Evolutionary conservation across 2,888 invertebrate genomes (phyloP), one percentile per base, ranked within the genome.

Genomic region (Lochmaea capreae): DNA sequence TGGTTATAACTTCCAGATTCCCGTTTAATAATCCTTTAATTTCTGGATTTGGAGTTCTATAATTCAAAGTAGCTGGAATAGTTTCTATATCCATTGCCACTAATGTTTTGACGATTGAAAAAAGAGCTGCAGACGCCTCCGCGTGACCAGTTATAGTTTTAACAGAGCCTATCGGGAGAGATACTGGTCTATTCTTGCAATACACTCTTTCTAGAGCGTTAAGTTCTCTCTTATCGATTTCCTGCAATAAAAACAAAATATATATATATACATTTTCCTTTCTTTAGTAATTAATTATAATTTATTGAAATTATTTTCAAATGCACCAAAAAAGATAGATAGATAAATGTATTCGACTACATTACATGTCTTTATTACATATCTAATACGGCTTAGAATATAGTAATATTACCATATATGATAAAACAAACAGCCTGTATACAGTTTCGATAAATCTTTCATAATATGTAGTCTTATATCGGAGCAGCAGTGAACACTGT

Each of bases 91-190:
- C 97, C 95, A 99, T 96, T 18, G 98, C 95, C 76, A 99, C 91
- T 42, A 99, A 85, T 62, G 96, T 91, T 88, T 98, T 98, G 14
- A 95, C 95, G 76, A 98, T 89, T 8, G 96, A 93, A 84, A 97
- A 95, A 43, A 98, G 89, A 22, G 96, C 96, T 49, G 95, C 93
- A 0, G 94, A 93, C 2, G 98, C 96, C 88, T 99, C 99, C 12
- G 97, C 93, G 86, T 99, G 99, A 1, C 99, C 99, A 93, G 98
- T 96, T 88, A 98, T 98, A 2, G 97, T 95, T 87, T 99, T 99
- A 0, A 98, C 95, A 0, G 98, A 97, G 9, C 99, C 99, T 80
- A 99, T 91, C 67, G 97, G 87, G 65, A 99, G 89, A 8, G 98
- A 97, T 16, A 87, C 86, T 70, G 90, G 89, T 46, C 97, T 91